phyloP scores from a whole-genome alignment of 1,140 invertebrate genomes.

The Drosophila miranda region DNA sequence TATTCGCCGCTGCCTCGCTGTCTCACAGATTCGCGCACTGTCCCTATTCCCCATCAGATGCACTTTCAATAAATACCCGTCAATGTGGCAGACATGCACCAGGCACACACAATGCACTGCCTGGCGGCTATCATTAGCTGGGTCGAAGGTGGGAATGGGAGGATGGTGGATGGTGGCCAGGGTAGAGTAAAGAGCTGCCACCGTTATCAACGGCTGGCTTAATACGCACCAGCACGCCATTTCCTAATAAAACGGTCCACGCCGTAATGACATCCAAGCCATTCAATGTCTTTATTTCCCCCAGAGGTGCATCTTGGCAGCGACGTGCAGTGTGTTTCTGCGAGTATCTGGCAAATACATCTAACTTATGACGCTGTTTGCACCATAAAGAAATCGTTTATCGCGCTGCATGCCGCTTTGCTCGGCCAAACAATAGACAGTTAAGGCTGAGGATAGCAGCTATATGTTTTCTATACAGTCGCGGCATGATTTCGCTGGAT shows the following conservation, averaged over 20 bases:
- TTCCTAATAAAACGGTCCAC: slow-evolving; percentile 71
- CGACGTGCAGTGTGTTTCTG: slow-evolving; percentile 50
- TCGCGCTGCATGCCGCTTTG: slow-evolving; percentile 46
- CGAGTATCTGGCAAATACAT: slow-evolving; percentile 77
- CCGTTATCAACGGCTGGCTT: slow-evolving; percentile 47
- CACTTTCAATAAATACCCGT: slow-evolving; percentile 52
- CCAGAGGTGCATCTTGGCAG: slow-evolving; percentile 13
- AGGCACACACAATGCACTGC: background rate
- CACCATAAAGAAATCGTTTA: slow-evolving; percentile 77
- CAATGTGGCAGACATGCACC: slow-evolving; percentile 38
- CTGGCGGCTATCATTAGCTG: slow-evolving; percentile 56
- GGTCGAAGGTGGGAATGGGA: background rate
- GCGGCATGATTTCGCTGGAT: slow-evolving; percentile 59
- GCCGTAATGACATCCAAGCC: slow-evolving; percentile 48
- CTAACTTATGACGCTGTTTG: slow-evolving; percentile 78
- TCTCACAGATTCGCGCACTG: background rate
- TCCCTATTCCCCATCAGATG: slow-evolving; percentile 53
- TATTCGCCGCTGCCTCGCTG: too few species aligned
- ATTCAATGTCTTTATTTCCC: slow-evolving; percentile 73
- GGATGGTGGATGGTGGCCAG: slow-evolving; percentile 3
- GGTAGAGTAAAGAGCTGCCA: slow-evolving; percentile 8
- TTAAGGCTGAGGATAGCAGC: slow-evolving; percentile 63
- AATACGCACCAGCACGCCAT: slow-evolving; percentile 71
- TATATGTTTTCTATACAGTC: slow-evolving; percentile 64
- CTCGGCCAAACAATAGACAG: slow-evolving; percentile 70